A percentile compares a stretch with the other conserved stretches of the same genome.
phyloP scores from a whole-genome alignment of 2,888 invertebrate species.

The Noctua fimbriata region DNA sequence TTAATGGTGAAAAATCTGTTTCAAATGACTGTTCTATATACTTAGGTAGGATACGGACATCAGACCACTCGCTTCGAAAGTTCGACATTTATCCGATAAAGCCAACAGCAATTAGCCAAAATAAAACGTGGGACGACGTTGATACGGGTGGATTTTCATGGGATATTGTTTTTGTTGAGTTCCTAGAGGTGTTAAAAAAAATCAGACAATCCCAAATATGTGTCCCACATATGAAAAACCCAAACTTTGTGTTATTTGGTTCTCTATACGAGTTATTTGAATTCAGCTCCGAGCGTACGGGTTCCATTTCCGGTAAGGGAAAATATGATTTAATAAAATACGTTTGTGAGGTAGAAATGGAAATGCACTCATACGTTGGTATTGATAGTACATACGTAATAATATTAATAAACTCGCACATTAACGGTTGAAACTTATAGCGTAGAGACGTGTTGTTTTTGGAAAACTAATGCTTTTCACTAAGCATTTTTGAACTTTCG shows the following conservation, averaged over 20 bases:
- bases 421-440: background rate
- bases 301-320: background rate
- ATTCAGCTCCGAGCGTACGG: background rate
- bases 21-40: background rate
- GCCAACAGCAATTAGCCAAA: background rate
- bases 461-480: too few relatives aligned
- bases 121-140: background rate
- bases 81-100: background rate
- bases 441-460: too few relatives aligned
- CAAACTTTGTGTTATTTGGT: background rate
- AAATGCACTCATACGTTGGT: background rate
- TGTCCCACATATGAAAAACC: background rate
- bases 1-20: slow-evolving; percentile 1
- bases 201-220: background rate
- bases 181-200: background rate
- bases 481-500: too few relatives aligned
- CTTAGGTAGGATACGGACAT: too few relatives aligned
- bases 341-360: background rate
- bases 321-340: background rate
- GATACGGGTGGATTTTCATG: background rate
- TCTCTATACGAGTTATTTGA: background rate
- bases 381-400: too few relatives aligned
- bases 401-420: background rate
- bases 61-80: background rate
- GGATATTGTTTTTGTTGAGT: background rate